Evolutionary conservation across 2,888 invertebrate species (phyloP), one percentile per base, ranked within the genome.

Genomic region (Hypomecis punctinalis): DNA sequence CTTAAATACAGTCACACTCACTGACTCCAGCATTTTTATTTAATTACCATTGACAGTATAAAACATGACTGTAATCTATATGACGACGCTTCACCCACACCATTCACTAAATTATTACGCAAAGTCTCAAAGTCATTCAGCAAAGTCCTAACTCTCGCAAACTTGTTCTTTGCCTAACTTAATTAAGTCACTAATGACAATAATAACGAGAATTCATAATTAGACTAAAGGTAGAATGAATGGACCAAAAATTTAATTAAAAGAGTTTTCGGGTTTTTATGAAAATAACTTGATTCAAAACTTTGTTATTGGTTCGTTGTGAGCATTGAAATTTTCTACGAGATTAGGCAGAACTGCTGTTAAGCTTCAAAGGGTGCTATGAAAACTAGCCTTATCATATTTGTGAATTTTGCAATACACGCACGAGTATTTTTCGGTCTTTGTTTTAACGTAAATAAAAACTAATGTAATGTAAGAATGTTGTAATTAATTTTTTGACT

Each of bases 111-210:
- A 35, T 56, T 11, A 55, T 45, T 37, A 42, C 13, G 0, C 23
- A 23, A 46, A 55, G 40, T 56, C 37, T 11, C 43, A 35, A 54
- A 59, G 54, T 54, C 49, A 63, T 47, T 35, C 51, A n/a, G 6
- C 2, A 23, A 60, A 60, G 45, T 64, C 55, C 39, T 9, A 58
- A 58, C 42, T 59, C 59, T 10, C 39, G 23, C 49, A 51, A 60
- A 51, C 45, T 64, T 55, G 51, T 64, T 51, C 51, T 54, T n/a
- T 47, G 60, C 54, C 10, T 35, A 64, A 60, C 36, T 51, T 60
- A 60, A 60, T 64, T 56, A 60, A 52, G 35, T 40, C 42, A 13
- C 59, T 64, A 55, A 52, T 55, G 51, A 55, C 60, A 43, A 43
- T 53, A 45, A 35, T 51, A 55, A 56, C 40, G 46, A 60, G 64